Evolutionary conservation across 2,797 vertebrate genomes (phyloP).

Genomic region (Cephalopachus bancanus): DNA sequence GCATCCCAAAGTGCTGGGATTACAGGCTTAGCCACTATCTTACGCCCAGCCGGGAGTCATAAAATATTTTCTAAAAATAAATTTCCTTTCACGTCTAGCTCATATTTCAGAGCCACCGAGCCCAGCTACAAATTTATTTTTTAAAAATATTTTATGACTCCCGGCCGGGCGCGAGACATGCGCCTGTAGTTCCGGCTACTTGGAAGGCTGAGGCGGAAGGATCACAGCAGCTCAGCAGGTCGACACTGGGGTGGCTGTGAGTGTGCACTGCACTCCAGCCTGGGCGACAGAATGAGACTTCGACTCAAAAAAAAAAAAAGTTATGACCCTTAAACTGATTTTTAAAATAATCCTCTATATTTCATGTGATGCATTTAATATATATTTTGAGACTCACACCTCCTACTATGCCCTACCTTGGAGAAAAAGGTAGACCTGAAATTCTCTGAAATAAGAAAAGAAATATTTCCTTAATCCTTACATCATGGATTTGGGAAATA

Average conservation of each 20-base stretch:
- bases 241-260: too few species aligned
- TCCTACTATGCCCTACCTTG: not conserved
- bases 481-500: not conserved
- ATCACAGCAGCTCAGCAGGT: too few species aligned
- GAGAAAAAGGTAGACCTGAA: not conserved
- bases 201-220: too few species aligned
- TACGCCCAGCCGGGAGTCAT: not conserved
- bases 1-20: too few species aligned
- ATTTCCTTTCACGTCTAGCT: not conserved
- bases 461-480: not conserved
- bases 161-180: not conserved
- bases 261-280: too few species aligned
- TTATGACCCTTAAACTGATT: not conserved
- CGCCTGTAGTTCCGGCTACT: too few species aligned
- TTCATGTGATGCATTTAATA: slow-evolving; percentile 1
- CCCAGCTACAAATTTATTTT: not conserved
- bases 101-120: too few species aligned
- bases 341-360: not conserved
- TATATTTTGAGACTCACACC: not conserved
- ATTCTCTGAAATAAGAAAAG: not conserved
- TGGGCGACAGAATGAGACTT: too few species aligned
- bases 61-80: not conserved
- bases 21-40: too few species aligned
- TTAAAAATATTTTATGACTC: not conserved
- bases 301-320: too few species aligned